phyloP scores from a whole-genome alignment of 2,888 invertebrate genomes.

The Fragum fragum region DNA sequence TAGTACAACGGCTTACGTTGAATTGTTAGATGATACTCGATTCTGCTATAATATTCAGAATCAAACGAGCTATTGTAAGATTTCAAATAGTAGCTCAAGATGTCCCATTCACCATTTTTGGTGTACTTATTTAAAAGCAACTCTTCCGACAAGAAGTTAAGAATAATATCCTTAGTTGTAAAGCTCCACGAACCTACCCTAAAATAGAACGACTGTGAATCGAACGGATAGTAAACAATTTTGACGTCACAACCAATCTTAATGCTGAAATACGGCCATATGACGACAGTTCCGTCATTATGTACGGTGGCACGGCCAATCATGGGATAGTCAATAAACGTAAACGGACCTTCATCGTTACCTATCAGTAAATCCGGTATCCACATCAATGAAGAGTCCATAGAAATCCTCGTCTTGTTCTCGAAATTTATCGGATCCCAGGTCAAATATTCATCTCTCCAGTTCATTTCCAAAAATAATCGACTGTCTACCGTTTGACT shows the following conservation, averaged over 20 bases:
- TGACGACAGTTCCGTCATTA: slow-evolving; percentile 32
- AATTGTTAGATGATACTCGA: slow-evolving; percentile 22
- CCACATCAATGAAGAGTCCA: slow-evolving; percentile 43
- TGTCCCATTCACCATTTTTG: slow-evolving; percentile 27
- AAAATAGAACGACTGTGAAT: slow-evolving; percentile 32
- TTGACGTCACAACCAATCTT: slow-evolving; percentile 16
- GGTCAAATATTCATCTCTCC: slow-evolving; percentile 50
- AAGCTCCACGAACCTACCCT: slow-evolving; percentile 34
- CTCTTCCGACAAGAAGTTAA: not conserved
- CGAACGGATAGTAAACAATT: slow-evolving; percentile 44
- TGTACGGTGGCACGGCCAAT: slow-evolving; percentile 23
- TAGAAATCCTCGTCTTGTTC: slow-evolving; percentile 37
- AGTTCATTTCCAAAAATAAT: slow-evolving; percentile 34
- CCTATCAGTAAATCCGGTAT: slow-evolving; percentile 45
- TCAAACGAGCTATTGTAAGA: slow-evolving; percentile 6
- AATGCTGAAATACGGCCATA: slow-evolving; percentile 29
- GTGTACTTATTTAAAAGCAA: not conserved
- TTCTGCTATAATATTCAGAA: slow-evolving; percentile 5
- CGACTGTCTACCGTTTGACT: not conserved
- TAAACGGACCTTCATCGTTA: slow-evolving; percentile 3
- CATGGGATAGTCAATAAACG: slow-evolving; percentile 7
- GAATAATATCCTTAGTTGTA: slow-evolving; percentile 1
- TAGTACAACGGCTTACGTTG: slow-evolving; percentile 33
- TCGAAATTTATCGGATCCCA: slow-evolving; percentile 30
- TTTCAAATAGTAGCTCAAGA: not conserved